A percentile compares a stretch with the other conserved stretches of the same genome.
phyloP scores from a whole-genome alignment of 1,140 invertebrate genomes.

The Drosophila bocki region DNA sequence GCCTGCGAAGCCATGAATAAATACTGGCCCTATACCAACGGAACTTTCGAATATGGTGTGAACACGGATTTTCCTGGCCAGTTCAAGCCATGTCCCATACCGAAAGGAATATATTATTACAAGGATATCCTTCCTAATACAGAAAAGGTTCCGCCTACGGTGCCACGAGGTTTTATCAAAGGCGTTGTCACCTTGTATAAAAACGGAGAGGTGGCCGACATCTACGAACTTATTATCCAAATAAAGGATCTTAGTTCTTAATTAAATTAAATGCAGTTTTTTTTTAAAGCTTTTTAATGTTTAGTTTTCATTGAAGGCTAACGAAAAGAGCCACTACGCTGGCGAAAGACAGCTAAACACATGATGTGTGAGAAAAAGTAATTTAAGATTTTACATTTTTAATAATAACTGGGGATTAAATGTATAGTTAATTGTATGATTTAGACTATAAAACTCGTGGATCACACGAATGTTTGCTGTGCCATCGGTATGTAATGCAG shows the following conservation, averaged over 20 bases:
- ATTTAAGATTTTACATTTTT: too few relatives aligned
- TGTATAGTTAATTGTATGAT: too few relatives aligned
- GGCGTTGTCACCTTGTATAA: not conserved
- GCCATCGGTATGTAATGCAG: too few relatives aligned
- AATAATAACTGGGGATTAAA: too few relatives aligned
- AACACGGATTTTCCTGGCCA: not conserved
- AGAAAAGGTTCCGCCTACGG: not conserved
- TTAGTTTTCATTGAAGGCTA: too few relatives aligned
- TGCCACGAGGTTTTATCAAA: not conserved
- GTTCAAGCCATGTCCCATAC: conserved; percentile 1
- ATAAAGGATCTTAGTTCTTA: not conserved
- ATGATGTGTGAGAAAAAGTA: too few relatives aligned
- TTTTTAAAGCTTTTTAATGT: not conserved
- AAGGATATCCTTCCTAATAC: not conserved
- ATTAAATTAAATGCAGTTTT: too few relatives aligned
- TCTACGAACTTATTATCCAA: not conserved
- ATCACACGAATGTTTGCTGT: too few relatives aligned
- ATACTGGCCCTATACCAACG: not conserved
- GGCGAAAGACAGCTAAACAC: too few relatives aligned
- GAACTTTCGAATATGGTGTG: not conserved
- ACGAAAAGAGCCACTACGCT: too few relatives aligned
- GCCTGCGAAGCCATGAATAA: conserved; percentile 1
- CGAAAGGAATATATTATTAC: not conserved
- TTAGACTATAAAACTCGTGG: too few relatives aligned
- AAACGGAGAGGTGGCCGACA: not conserved